Conservation (phyloP, 2,888 invertebrate species). For the Oithona nana region DNA sequence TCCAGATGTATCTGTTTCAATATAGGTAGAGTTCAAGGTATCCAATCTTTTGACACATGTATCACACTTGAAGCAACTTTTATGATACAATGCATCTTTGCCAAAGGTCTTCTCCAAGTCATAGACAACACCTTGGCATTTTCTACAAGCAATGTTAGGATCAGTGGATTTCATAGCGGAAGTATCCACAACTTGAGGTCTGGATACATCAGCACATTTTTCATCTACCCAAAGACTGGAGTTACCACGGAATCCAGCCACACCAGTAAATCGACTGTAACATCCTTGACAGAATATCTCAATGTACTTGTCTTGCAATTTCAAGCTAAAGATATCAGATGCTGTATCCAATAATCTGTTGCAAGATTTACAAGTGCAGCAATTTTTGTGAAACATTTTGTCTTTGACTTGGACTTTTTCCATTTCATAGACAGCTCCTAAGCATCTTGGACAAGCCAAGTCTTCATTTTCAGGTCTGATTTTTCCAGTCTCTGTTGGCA, state of each 20-base stretch:
- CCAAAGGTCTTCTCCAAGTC: neutral
- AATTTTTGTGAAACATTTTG: neutral
- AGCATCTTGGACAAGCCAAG: neutral
- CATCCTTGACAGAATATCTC: neutral
- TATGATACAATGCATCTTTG: neutral
- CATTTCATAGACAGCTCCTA: neutral
- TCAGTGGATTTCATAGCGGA: neutral
- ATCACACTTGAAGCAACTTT: neutral
- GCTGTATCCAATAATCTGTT: neutral
- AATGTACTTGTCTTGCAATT: neutral
- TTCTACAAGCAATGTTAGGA: neutral
- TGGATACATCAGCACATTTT: neutral
- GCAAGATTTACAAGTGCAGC: neutral
- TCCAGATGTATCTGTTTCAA: neutral
- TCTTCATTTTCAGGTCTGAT: neutral
- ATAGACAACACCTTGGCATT: neutral
- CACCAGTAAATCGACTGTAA: neutral
- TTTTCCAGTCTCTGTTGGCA: neutral
- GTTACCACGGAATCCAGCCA: neutral
- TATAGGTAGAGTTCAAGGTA: neutral
- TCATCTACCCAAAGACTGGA: neutral
- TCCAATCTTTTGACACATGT: neutral
- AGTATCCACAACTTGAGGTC: neutral
- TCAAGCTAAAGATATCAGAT: neutral
- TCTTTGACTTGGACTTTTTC: neutral